Evolutionary conservation across 2,113 vertebrate species (phyloP).

Genomic region (Siniperca chuatsi): DNA sequence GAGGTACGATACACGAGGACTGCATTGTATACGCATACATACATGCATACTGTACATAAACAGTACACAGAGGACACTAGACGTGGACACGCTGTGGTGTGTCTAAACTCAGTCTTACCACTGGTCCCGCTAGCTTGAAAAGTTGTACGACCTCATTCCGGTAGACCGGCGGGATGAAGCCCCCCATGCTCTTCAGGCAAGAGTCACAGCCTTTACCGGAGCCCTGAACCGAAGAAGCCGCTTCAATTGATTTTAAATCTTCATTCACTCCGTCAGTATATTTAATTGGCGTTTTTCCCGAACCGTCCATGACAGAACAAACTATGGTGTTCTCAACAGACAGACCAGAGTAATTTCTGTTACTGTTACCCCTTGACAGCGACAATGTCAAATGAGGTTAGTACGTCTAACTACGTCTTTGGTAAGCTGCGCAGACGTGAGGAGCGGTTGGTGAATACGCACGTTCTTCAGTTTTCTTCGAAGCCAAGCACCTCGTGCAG

Average conservation of each 20-base stretch:
- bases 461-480: not conserved
- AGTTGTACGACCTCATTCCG: slow-evolving; percentile 73
- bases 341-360: not conserved
- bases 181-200: slow-evolving; percentile 18
- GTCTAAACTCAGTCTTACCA: slow-evolving; percentile 65
- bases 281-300: not conserved
- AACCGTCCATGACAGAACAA: slow-evolving; percentile 12
- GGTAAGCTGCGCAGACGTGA: not conserved
- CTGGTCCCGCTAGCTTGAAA: slow-evolving; percentile 79
- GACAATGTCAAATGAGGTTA: no score
- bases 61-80: no score
- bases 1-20: no score
- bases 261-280: not conserved
- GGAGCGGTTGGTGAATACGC: not conserved
- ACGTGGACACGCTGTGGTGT: not conserved
- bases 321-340: fast-evolving
- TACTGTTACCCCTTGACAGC: not conserved
- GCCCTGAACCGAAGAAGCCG: not conserved
- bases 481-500: not conserved
- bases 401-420: not conserved
- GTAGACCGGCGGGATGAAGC: slow-evolving; percentile 57
- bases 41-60: no score
- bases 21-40: no score
- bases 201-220: not conserved
- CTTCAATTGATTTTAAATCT: slow-evolving; percentile 10